Base-by-base conservation (phyloP, 2,113 vertebrate genomes). In the Barnardius zonarius region DNA sequence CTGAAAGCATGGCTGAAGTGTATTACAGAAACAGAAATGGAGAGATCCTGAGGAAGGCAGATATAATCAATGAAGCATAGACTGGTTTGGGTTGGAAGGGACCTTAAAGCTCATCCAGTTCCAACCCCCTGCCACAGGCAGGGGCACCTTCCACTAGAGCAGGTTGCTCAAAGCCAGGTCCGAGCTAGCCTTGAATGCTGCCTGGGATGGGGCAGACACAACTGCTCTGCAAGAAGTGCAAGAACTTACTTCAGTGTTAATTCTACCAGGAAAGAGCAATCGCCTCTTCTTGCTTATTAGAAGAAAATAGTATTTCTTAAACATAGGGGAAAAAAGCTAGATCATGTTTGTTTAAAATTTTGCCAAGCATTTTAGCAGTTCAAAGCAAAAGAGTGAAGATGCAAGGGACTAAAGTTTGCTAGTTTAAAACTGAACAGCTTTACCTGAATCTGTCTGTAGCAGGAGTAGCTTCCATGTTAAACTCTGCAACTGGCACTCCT, bases 401-500 rank as follows among this genome's bases (percentile, higher is more conserved):
- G 17, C 43, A 31, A 13, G 46, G 19, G 28, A 22, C 57, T 19
- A 9, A 23, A 14, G 28, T 13, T 22, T 52, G n/a, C 24, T 37
- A 3, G 37, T 39, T 33, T 23, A 33, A 62, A 10, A 25, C 20
- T 2, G 8, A 20, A 13, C 43, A 19, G 37, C 59, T 74, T 98
- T 98, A 99, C 99, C 95, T 99, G 97, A 99, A 99, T 68, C 94
- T 98, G 43, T 97, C 88, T 0, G 99, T 98, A 82, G 98, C 99
- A 3, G 98, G 98, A 54, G 99, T 99, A n/a, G 96, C 83, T 31
- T 97, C 96, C 73, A 81, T 98, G 97, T 99, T 99, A 83, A 99
- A 99, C 79, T 99, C 99, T 0, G 99, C 99, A 59, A 99, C 99
- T 0, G 99, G 99, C 55, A 99, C 95, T 2, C 99, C 99, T 66